Base-by-base conservation (phyloP, 2,113 vertebrate species). In the Actenoides lindsayi region DNA sequence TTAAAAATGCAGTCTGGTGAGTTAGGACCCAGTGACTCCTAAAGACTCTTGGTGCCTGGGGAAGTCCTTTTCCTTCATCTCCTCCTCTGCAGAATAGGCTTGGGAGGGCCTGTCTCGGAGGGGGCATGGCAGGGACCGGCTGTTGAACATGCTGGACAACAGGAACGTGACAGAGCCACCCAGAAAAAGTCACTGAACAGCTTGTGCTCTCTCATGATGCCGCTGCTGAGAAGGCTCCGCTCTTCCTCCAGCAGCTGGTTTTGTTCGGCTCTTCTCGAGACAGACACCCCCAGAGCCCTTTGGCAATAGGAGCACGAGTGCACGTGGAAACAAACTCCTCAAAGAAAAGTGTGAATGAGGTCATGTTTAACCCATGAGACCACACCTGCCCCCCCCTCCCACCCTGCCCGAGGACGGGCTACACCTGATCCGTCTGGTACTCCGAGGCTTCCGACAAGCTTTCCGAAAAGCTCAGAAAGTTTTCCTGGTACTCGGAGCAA, bases 351-450 rank as follows among this genome's bases (percentile, higher is more conserved):
- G 85, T 93, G 75, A 94, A 74, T 94, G 94, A 97, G 89, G 96
- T 85, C 63, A 67, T 64, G 73, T 85, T 96, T 82, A 77, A 94
- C 68, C 84, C 94, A 90, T 8, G n/a, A 77, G 92, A 86, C 95
- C 75, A 90, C 87, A 63, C 48, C 89, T 84, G 46, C 83, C 82
- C 68, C 83, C 82, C 68, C 76, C 70, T 54, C 87, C 85, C 85
- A 82, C 81, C 35, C n/a, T 4, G 5, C 75, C 65, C 86, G 56
- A 70, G 64, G 77, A 51, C 46, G 37, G 68, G 89, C 92, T 97
- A 98, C 97, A 98, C 98, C 89, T 98, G 98, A 94, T 98, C 98
- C 6, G 98, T 98, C 93, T 98, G 98, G 86, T 98, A 97, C 56
- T 98, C 98, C 0, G 98, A 98, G 20, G 98, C 98, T 95, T 99